Evolutionary conservation across 2,113 vertebrate species (phyloP).

Genomic region (Tyto alba): DNA sequence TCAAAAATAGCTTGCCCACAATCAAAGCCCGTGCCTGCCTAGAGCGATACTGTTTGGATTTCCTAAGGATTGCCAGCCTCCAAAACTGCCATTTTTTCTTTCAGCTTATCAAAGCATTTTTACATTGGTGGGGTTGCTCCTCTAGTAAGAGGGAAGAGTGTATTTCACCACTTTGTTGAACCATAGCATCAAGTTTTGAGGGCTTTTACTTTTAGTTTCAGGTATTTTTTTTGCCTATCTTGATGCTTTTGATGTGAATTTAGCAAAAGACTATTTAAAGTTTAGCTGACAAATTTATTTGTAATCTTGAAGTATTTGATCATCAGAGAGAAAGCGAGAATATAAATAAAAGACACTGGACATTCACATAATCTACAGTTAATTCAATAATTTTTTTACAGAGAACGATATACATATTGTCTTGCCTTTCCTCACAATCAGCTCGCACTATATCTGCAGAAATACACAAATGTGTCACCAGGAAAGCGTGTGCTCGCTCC

Average conservation of each 20-base stretch:
- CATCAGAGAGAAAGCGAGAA: slow-evolving; percentile 75
- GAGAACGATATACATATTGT: slow-evolving; percentile 10
- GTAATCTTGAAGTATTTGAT: slow-evolving; percentile 78
- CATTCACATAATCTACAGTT: slow-evolving; percentile 66
- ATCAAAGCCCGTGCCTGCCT: neutral
- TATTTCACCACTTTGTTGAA: neutral
- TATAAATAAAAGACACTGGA: slow-evolving; percentile 87
- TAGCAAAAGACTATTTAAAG: slow-evolving; percentile 55
- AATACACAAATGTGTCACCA: slow-evolving; percentile 59
- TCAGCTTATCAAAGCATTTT: neutral
- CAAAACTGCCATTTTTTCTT: neutral
- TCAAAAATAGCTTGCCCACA: neutral
- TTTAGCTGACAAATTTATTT: slow-evolving; percentile 94
- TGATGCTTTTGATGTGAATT: neutral
- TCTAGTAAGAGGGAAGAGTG: neutral
- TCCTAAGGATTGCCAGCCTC: neutral
- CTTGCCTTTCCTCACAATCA: slow-evolving; percentile 36
- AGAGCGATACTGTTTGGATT: neutral
- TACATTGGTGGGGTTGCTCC: rapidly evolving
- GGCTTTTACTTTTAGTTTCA: neutral
- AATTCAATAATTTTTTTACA: slow-evolving; percentile 18
- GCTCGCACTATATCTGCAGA: neutral
- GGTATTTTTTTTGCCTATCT: neutral
- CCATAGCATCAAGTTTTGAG: neutral
- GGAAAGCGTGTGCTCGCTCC: neutral